Percentiles rank a stretch among this genome's conserved stretches.
These are phyloP conservation scores for Petrolisthes cinctipes DNA, from an alignment of 2,888 invertebrate species.

Conservation along the genomic window DNA sequence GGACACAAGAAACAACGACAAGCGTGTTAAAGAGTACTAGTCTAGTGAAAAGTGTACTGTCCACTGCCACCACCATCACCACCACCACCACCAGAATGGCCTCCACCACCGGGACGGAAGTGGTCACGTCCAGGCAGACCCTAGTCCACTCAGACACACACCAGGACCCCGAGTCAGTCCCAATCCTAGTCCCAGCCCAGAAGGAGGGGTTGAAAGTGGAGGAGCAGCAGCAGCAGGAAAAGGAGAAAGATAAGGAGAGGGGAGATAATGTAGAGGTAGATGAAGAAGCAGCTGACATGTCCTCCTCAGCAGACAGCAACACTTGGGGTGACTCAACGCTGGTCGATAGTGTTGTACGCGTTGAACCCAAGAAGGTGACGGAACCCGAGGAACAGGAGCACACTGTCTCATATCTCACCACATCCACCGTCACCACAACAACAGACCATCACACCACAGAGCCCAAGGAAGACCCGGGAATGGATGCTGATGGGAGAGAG, in stretches of 20 bases:
- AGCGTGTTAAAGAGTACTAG: slow-evolving; percentile 23
- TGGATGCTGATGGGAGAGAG: not conserved
- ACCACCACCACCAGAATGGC: slow-evolving; percentile 15
- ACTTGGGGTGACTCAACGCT: slow-evolving; percentile 39
- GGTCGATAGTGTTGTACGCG: slow-evolving; percentile 46
- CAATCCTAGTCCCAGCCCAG: not conserved
- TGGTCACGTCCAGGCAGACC: slow-evolving; percentile 2
- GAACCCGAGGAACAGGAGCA: not conserved
- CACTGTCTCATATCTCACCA: slow-evolving; percentile 1
- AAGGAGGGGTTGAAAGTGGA: not conserved
- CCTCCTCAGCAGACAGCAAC: slow-evolving; percentile 46
- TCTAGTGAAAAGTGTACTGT: slow-evolving; percentile 34
- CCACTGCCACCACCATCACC: slow-evolving; percentile 35
- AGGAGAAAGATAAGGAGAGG: not conserved
- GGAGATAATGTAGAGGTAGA: not conserved
- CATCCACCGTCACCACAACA: not conserved
- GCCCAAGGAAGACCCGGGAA: not conserved
- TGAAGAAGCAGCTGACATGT: slow-evolving; percentile 27
- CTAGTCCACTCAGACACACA: not conserved
- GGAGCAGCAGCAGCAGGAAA: slow-evolving; percentile 9
- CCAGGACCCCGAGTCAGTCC: not conserved
- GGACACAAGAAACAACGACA: not conserved
- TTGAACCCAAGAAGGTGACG: slow-evolving; percentile 1
- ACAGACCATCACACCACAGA: not conserved
- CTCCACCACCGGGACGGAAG: not conserved